A percentile compares a stretch with the other conserved stretches of the same genome.
phyloP scores from a whole-genome alignment of 2,113 vertebrate genomes.

The Synodontis membranacea region DNA sequence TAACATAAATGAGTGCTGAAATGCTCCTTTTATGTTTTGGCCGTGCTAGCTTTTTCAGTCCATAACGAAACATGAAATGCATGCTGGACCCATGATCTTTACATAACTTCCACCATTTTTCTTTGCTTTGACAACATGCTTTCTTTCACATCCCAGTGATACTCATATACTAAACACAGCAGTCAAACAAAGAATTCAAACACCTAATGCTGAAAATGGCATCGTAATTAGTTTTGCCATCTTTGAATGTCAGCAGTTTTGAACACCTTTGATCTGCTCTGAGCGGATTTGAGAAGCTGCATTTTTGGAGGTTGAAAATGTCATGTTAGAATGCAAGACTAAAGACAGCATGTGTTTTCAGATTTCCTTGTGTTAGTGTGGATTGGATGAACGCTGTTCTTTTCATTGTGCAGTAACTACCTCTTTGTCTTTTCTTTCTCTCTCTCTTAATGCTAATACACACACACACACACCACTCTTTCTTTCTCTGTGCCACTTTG shows the following conservation, averaged over 20 bases:
- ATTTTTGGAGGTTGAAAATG: not conserved
- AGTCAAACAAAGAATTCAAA: not conserved
- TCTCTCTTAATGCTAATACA: not conserved
- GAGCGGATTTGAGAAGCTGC: not conserved
- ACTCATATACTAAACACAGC: no score
- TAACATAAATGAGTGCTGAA: not conserved
- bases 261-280: not conserved
- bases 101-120: not conserved
- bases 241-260: not conserved
- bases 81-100: not conserved
- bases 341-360: not conserved
- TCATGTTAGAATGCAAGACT: not conserved
- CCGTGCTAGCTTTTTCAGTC: not conserved
- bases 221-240: not conserved
- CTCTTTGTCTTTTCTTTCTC: not conserved
- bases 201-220: not conserved
- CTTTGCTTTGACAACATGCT: not conserved
- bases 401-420: not conserved
- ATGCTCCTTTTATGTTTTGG: not conserved
- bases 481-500: not conserved
- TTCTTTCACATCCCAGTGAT: not conserved
- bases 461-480: not conserved
- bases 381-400: not conserved
- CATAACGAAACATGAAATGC: not conserved
- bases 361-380: not conserved